Percentiles rank a stretch among this genome's conserved stretches.
Conservation (phyloP, 2,888 invertebrate species). For the Hemistola chrysoprasaria region DNA sequence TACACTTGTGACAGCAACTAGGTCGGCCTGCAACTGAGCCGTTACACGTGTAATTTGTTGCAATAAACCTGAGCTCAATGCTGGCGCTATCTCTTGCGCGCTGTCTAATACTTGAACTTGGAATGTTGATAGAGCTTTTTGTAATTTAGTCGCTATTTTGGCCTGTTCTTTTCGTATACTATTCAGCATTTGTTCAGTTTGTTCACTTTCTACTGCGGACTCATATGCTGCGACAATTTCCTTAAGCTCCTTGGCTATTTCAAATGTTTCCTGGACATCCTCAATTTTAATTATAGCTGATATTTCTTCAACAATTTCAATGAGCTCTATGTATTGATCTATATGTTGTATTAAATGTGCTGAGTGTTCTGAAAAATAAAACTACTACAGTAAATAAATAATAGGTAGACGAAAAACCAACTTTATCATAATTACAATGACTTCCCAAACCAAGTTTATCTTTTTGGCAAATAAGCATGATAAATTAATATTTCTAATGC, state of each 20-base stretch:
- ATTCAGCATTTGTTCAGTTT: slow-evolving; percentile 15
- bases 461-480: too few species aligned
- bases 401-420: too few species aligned
- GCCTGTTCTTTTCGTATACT: slow-evolving; percentile 34
- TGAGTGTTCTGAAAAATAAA: slow-evolving; percentile 50
- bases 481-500: too few species aligned
- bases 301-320: slow-evolving; percentile 62
- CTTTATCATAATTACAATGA: too few species aligned
- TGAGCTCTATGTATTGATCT: slow-evolving; percentile 59
- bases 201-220: slow-evolving; percentile 21
- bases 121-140: slow-evolving; percentile 46
- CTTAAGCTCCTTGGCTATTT: slow-evolving; percentile 53
- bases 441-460: too few species aligned
- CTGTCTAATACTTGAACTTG: slow-evolving; percentile 50
- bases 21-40: slow-evolving; percentile 52
- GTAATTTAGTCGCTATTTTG: slow-evolving; percentile 47
- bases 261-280: slow-evolving; percentile 48
- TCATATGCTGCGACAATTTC: slow-evolving; percentile 40
- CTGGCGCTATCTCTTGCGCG: slow-evolving; percentile 42
- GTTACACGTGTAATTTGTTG: slow-evolving; percentile 49
- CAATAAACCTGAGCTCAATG: slow-evolving; percentile 38
- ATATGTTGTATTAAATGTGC: slow-evolving; percentile 50
- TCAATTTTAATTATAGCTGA: slow-evolving; percentile 51
- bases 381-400: background rate
- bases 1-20: slow-evolving; percentile 44